Evolutionary conservation across 1,140 invertebrate genomes (phyloP).

Genomic region (Musca domestica): DNA sequence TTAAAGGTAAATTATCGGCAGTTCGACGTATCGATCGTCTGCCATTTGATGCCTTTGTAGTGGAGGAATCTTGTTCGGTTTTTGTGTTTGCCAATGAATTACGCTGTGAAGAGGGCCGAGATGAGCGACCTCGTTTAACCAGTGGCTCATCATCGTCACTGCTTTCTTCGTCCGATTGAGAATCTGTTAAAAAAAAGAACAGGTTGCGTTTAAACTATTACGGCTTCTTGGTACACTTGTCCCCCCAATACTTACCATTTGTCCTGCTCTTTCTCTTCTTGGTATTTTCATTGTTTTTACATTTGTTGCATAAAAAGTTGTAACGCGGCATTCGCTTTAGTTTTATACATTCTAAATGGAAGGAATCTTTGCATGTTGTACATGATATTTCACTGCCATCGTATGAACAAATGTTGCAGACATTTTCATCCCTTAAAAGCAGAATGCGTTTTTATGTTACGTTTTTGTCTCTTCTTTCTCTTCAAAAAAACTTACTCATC

Average conservation of each 20-base stretch:
- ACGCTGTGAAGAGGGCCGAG: slow-evolving; percentile 36
- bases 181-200: not conserved
- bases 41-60: slow-evolving; percentile 34
- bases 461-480: not conserved
- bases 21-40: slow-evolving; percentile 43
- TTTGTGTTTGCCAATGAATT: slow-evolving; percentile 31
- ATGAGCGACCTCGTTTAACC: slow-evolving; percentile 38
- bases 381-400: slow-evolving; percentile 46
- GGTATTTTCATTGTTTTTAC: slow-evolving; percentile 33
- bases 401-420: slow-evolving; percentile 41
- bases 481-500: slow-evolving; percentile 30
- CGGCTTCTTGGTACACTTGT: not conserved
- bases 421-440: slow-evolving; percentile 33
- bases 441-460: not conserved
- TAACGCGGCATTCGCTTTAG: slow-evolving; percentile 38
- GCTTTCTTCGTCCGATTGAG: slow-evolving; percentile 14
- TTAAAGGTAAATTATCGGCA: slow-evolving; percentile 50
- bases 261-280: slow-evolving; percentile 28
- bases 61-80: slow-evolving; percentile 24
- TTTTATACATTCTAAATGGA: slow-evolving; percentile 44
- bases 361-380: slow-evolving; percentile 35
- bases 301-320: slow-evolving; percentile 40
- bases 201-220: not conserved
- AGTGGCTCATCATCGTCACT: slow-evolving; percentile 40
- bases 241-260: slow-evolving; percentile 31